phyloP scores from a whole-genome alignment of 2,113 vertebrate species.

The Gila orcuttii region DNA sequence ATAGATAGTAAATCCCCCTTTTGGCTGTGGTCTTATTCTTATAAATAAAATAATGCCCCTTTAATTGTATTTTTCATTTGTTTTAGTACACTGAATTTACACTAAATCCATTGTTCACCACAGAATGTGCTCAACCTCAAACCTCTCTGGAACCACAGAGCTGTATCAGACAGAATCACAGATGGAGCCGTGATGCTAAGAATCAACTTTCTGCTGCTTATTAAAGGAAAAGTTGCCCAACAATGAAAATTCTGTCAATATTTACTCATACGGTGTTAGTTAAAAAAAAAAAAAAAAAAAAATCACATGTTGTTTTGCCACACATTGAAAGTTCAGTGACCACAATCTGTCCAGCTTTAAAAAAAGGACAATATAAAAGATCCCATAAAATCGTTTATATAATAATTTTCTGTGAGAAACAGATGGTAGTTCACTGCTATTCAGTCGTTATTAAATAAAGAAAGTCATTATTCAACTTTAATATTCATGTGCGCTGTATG shows the following conservation, averaged over 20 bases:
- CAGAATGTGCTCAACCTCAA: not conserved
- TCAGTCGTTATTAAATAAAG: no score
- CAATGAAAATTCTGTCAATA: not conserved
- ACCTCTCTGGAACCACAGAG: not conserved
- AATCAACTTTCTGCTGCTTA: not conserved
- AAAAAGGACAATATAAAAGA: no score
- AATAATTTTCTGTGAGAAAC: no score
- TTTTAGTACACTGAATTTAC: not conserved
- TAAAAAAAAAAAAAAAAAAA: not conserved
- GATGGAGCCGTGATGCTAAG: not conserved
- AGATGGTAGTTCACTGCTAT: no score
- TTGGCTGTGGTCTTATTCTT: constrained; percentile 2
- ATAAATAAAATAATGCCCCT: not conserved
- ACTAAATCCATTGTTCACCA: not conserved
- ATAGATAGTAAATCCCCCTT: not conserved
- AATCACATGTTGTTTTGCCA: no score
- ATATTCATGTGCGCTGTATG: no score
- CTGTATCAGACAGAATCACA: no score
- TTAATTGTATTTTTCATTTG: constrained; percentile 30
- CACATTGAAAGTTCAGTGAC: no score
- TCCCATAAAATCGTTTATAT: no score
- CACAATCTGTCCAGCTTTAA: no score
- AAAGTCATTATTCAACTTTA: no score
- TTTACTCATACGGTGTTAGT: not conserved
- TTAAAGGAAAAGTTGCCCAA: not conserved